Conservation (phyloP, 1,140 invertebrate genomes). For the Drosophila saltans region DNA sequence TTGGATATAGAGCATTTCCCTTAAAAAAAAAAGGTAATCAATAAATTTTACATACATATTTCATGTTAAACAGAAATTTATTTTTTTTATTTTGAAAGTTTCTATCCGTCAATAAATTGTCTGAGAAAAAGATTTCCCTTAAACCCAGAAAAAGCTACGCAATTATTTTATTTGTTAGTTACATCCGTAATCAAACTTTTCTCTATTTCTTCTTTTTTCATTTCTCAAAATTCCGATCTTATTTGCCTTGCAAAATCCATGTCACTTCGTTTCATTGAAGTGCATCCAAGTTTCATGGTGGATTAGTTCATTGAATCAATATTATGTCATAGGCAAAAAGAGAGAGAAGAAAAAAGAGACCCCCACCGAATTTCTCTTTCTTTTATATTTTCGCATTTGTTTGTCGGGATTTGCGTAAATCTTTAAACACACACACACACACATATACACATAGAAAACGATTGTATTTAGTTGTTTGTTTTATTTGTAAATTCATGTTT, state of each 20-base stretch:
- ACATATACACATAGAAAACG: not conserved
- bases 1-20: too few relatives aligned
- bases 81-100: too few relatives aligned
- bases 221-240: too few relatives aligned
- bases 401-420: conserved; percentile 5
- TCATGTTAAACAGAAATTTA: too few relatives aligned
- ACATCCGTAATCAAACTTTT: too few relatives aligned
- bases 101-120: too few relatives aligned
- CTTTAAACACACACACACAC: not conserved
- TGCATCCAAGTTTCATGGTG: conserved; percentile 2
- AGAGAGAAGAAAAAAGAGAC: not conserved
- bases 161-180: too few relatives aligned
- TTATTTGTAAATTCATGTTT: conserved; percentile 67
- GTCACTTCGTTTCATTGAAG: conserved; percentile 4
- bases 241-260: not conserved
- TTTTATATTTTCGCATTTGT: not conserved
- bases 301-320: not conserved
- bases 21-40: too few relatives aligned
- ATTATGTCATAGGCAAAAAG: conserved; percentile 4
- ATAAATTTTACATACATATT: too few relatives aligned
- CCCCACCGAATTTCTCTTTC: not conserved
- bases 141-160: too few relatives aligned
- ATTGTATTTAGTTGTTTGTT: conserved; percentile 11
- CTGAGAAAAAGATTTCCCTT: too few relatives aligned
- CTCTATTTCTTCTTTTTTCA: too few relatives aligned